phyloP scores from a whole-genome alignment of 2,888 invertebrate genomes.

The Caenorhabditis macrosperma region DNA sequence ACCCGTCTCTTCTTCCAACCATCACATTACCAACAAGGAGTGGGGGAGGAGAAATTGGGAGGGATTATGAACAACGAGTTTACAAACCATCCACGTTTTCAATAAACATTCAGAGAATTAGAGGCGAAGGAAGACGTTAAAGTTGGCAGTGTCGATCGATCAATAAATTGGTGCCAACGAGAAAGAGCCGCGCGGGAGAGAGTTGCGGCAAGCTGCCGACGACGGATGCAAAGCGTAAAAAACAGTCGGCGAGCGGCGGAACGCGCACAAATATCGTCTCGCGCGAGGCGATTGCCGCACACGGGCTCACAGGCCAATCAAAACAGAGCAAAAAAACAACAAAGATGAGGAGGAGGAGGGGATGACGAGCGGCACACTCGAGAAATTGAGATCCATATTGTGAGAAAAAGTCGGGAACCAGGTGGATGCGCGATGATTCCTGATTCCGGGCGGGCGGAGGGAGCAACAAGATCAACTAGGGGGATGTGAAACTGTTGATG shows the following conservation, averaged over 20 bases:
- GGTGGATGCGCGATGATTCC: background rate
- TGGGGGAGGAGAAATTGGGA: background rate
- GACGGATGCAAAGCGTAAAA: constrained; percentile 31
- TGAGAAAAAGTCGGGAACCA: constrained; percentile 18
- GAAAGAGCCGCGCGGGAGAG: background rate
- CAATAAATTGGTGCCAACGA: background rate
- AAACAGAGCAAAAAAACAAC: constrained; percentile 29
- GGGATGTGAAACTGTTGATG: background rate
- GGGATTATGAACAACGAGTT: constrained; percentile 3
- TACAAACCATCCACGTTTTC: background rate
- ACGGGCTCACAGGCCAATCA: constrained; percentile 23
- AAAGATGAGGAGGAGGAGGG: constrained; percentile 1
- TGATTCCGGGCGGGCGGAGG: background rate
- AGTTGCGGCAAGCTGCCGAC: constrained; percentile 11
- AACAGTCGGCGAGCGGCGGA: constrained; percentile 38
- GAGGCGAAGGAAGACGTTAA: background rate
- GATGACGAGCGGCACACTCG: constrained; percentile 37
- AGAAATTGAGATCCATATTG: constrained; percentile 35
- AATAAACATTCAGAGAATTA: background rate
- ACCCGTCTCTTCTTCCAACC: constrained; percentile 17
- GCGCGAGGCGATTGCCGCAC: constrained; percentile 28
- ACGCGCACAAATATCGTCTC: constrained; percentile 39
- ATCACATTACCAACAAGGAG: constrained; percentile 14
- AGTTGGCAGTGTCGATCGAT: background rate
- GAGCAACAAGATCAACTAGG: constrained; percentile 2